Base-by-base conservation (phyloP, 2,888 invertebrate species). In the Cosmorhoe ocellata region DNA sequence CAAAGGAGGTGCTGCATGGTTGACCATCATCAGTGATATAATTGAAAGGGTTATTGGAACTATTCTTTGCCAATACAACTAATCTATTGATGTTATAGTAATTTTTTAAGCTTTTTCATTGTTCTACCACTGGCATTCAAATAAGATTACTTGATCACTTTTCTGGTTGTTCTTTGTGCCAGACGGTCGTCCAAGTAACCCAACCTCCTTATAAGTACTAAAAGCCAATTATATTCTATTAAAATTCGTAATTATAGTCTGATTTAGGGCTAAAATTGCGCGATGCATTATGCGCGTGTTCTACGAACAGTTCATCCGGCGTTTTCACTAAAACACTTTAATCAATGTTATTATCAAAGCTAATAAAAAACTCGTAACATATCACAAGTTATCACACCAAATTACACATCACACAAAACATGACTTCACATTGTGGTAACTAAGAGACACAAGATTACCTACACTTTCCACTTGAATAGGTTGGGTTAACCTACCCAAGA, bases 331-430 rank as follows among this genome's bases (percentile, higher is more conserved):
- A 76, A 67, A 74, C 78, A 76, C 78, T 79, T 74, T 31, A 47
- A 56, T 61, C 74, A 70, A 67, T 67, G 71, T 63, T 62, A 67
- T 60, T 68, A 69, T 63, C 61, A 70, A 71, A 73, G 73, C 66
- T 68, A 68, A 64, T 64, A 66, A 57, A 66, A 66, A 69, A 75
- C 66, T 71, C 74, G 67, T 65, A 7, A 7, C 7, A 1, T 84
- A 84, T 82, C 86, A 84, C 84, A 84, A 84, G 81, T 79, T 79
- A 85, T 83, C 85, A 61, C 58, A 60, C 55, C 56, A 63, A 61
- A 31, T 60, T 64, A 66, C 27, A 56, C 37, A 60, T 60, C 55
- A 58, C 55, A 58, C 58, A 56, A 37, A 48, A 41, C 37, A 40
- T 49, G 59, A 48, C 51, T 53, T 52, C 24, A 24, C 24, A 24